These are phyloP conservation scores for Pavo muticus DNA, from an alignment of 2,113 vertebrate genomes.

Conservation along the genomic window DNA sequence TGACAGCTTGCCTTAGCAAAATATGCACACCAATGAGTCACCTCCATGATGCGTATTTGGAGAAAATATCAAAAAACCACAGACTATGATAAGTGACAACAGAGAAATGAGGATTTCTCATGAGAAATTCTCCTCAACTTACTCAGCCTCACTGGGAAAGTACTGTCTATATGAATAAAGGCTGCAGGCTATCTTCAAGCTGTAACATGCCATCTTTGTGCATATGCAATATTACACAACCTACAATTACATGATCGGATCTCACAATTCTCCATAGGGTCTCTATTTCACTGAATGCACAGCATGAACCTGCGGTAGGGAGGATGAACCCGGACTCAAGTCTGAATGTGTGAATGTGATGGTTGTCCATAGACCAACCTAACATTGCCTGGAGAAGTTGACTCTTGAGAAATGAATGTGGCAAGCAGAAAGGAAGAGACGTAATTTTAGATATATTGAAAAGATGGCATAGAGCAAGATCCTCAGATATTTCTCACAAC, in stretches of 20 bases:
- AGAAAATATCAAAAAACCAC: conserved; percentile 9
- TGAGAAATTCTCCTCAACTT: neutral
- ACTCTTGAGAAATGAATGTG: neutral
- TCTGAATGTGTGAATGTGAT: neutral
- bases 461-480: neutral
- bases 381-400: neutral
- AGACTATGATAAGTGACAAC: neutral
- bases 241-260: neutral
- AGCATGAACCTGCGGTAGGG: neutral
- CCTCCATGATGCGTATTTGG: conserved; percentile 25
- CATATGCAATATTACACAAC: neutral
- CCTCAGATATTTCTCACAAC: neutral
- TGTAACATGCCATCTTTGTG: neutral
- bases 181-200: neutral
- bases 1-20: conserved; percentile 54
- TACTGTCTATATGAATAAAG: neutral
- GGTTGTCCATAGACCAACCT: neutral
- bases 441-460: neutral
- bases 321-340: neutral
- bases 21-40: conserved; percentile 20
- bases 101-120: neutral
- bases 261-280: neutral
- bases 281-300: neutral
- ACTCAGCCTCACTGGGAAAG: neutral
- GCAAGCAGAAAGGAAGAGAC: neutral